Evolutionary conservation across 2,797 vertebrate species (phyloP).

Genomic region (Merluccius polli): DNA sequence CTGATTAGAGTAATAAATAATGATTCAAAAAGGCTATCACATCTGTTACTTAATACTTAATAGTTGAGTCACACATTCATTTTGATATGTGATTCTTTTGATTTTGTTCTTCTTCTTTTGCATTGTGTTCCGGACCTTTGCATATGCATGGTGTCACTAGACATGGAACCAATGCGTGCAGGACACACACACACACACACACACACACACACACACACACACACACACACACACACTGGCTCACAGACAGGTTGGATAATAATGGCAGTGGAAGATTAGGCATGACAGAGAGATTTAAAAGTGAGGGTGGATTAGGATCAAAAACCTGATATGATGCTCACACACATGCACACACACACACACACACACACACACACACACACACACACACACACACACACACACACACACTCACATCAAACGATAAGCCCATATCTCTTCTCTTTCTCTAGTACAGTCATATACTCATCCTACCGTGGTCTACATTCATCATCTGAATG

Average conservation of each 20-base stretch:
- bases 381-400: background rate
- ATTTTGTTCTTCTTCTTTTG: too few relatives aligned
- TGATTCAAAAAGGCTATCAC: background rate
- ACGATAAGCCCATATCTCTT: background rate
- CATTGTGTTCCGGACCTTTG: background rate
- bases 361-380: background rate
- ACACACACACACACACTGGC: background rate
- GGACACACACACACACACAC: background rate
- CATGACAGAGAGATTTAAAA: constrained; percentile 47
- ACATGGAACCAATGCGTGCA: background rate
- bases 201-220: background rate
- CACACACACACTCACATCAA: background rate
- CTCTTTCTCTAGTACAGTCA: background rate
- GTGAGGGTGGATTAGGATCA: constrained; percentile 33
- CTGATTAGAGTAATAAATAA: too few relatives aligned
- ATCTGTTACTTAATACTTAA: background rate
- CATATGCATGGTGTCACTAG: background rate
- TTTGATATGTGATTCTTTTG: background rate
- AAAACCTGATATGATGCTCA: constrained; percentile 19
- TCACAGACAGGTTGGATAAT: constrained; percentile 13
- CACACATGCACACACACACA: constrained; percentile 1
- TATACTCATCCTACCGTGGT: background rate
- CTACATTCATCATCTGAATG: background rate
- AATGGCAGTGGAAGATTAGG: constrained; percentile 28
- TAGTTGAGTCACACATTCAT: background rate